phyloP scores from a whole-genome alignment of 2,113 vertebrate species.

The Atherinomorus stipes region DNA sequence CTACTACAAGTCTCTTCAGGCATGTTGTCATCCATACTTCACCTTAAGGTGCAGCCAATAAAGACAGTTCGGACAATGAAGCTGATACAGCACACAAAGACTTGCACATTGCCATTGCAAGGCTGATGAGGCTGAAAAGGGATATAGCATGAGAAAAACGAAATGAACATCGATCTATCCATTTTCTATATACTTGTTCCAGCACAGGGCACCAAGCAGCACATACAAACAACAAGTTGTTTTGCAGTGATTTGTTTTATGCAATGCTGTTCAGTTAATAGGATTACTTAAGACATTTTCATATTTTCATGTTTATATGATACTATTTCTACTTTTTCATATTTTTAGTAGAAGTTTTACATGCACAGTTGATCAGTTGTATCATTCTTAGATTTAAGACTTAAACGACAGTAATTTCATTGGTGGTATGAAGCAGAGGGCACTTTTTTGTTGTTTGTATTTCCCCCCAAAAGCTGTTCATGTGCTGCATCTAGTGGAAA shows the following conservation, averaged over 20 bases:
- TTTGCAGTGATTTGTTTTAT: background rate
- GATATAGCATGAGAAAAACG: no score
- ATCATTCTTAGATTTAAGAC: no score
- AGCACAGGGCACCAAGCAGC: no score
- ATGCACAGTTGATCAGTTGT: no score
- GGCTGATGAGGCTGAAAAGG: background rate
- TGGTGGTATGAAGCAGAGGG: background rate
- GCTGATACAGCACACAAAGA: no score
- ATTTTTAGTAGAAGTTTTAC: no score
- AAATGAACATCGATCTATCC: no score
- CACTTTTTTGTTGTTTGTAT: background rate
- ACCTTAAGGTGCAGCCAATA: background rate
- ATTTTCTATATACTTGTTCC: no score
- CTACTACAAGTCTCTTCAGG: background rate
- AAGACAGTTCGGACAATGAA: background rate
- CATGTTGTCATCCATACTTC: background rate
- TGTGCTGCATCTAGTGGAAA: background rate
- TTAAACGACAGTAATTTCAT: background rate
- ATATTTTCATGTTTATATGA: background rate
- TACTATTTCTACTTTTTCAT: no score
- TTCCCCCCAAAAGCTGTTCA: background rate
- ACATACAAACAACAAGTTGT: background rate
- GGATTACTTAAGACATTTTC: no score
- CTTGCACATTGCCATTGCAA: background rate
- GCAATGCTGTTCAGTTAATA: background rate